Percentiles rank a stretch among this genome's conserved stretches.
Evolutionary conservation across 2,888 invertebrate species (phyloP).

Genomic region (Odiellus spinosus): DNA sequence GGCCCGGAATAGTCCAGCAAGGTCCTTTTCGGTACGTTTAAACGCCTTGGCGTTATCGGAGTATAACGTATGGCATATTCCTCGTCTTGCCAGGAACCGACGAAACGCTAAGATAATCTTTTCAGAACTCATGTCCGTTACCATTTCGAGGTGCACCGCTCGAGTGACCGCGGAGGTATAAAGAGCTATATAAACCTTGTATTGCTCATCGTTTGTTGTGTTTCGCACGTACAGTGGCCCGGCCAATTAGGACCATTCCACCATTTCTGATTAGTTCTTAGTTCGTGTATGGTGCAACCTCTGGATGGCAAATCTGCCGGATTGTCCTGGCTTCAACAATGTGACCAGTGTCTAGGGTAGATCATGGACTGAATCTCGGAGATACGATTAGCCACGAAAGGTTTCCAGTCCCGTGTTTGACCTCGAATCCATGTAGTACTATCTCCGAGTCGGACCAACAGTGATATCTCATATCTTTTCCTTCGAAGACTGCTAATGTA

Average conservation of each 20-base stretch:
- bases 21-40: no score
- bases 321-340: not conserved
- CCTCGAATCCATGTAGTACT: not conserved
- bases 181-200: not conserved
- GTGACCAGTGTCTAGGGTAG: not conserved
- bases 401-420: not conserved
- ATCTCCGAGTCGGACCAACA: conserved; percentile 1
- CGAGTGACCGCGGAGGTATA: no score
- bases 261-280: not conserved
- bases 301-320: not conserved
- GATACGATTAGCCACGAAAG: conserved; percentile 1
- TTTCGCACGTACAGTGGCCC: not conserved
- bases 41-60: no score
- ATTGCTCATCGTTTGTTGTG: not conserved
- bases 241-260: not conserved
- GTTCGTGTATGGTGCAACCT: not conserved
- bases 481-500: not conserved
- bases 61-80: no score
- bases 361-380: not conserved
- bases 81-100: no score
- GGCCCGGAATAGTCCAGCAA: no score
- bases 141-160: no score
- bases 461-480: not conserved
- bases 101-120: no score
- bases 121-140: no score